Evolutionary conservation across 2,797 vertebrate species (phyloP).

Genomic region (Tiaroga cobitis): DNA sequence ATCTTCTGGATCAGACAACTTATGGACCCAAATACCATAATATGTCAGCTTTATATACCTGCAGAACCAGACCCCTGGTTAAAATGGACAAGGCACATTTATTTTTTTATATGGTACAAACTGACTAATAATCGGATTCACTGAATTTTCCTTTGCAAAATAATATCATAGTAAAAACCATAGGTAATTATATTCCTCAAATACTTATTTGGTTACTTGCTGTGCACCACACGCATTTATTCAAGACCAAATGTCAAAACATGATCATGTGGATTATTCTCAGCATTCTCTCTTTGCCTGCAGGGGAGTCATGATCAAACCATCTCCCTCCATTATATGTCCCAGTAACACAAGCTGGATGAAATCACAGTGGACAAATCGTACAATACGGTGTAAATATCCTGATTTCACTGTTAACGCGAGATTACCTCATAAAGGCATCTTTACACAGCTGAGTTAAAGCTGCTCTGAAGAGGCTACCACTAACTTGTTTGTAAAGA

Average conservation of each 20-base stretch:
- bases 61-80: background rate
- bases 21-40: background rate
- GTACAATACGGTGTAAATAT: slow-evolving; percentile 9
- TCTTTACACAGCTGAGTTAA: too few relatives aligned
- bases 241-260: slow-evolving; percentile 30
- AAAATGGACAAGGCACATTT: background rate
- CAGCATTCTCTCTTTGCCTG: slow-evolving; percentile 25
- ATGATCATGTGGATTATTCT: slow-evolving; percentile 4
- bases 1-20: slow-evolving; percentile 7
- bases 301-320: slow-evolving; percentile 48
- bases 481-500: too few relatives aligned
- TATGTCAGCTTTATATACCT: background rate
- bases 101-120: background rate
- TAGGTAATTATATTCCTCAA: background rate
- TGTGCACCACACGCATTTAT: background rate
- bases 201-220: slow-evolving; percentile 1
- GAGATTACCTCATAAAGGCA: background rate
- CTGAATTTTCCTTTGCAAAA: background rate
- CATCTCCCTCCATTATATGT: slow-evolving; percentile 40
- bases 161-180: background rate
- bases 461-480: too few relatives aligned
- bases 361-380: slow-evolving; percentile 43
- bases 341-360: slow-evolving; percentile 56
- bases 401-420: slow-evolving; percentile 34
- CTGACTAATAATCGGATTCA: background rate